phyloP scores from a whole-genome alignment of 2,113 vertebrate species.

The Salvelinus alpinus region DNA sequence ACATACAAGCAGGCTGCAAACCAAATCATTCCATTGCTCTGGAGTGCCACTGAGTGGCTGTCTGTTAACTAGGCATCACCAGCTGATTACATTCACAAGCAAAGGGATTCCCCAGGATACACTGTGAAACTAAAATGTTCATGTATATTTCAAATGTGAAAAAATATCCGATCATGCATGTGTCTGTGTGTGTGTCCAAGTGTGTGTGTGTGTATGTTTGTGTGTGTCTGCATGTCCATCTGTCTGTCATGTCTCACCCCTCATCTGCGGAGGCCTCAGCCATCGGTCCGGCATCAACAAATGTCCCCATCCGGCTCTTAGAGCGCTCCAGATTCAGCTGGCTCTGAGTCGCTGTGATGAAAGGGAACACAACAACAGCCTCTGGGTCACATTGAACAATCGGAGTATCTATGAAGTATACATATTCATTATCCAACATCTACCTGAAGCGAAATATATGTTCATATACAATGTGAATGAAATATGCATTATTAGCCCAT shows the following conservation, averaged over 20 bases:
- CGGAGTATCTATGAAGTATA: too few species aligned
- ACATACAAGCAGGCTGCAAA: slow-evolving; percentile 8
- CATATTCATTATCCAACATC: too few species aligned
- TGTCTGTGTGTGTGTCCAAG: background rate
- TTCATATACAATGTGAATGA: background rate
- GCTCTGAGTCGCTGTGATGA: slow-evolving; percentile 67
- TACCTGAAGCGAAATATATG: too few species aligned
- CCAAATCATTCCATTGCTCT: slow-evolving; percentile 15
- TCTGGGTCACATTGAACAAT: too few species aligned
- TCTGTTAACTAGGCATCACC: background rate
- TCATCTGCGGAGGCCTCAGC: slow-evolving; percentile 67
- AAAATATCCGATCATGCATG: background rate
- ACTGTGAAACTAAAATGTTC: background rate
- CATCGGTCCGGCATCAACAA: slow-evolving; percentile 57
- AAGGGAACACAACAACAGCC: slow-evolving; percentile 2
- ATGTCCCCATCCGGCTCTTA: slow-evolving; percentile 75
- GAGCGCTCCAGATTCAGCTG: slow-evolving; percentile 70
- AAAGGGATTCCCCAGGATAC: background rate
- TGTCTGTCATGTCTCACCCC: slow-evolving; percentile 55
- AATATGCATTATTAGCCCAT: background rate
- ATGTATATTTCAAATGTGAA: background rate
- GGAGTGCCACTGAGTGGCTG: background rate
- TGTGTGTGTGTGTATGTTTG: too few species aligned
- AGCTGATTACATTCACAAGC: background rate
- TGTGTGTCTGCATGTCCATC: background rate